Conservation (phyloP, 2,113 vertebrate genomes). For the Macrotus californicus region DNA sequence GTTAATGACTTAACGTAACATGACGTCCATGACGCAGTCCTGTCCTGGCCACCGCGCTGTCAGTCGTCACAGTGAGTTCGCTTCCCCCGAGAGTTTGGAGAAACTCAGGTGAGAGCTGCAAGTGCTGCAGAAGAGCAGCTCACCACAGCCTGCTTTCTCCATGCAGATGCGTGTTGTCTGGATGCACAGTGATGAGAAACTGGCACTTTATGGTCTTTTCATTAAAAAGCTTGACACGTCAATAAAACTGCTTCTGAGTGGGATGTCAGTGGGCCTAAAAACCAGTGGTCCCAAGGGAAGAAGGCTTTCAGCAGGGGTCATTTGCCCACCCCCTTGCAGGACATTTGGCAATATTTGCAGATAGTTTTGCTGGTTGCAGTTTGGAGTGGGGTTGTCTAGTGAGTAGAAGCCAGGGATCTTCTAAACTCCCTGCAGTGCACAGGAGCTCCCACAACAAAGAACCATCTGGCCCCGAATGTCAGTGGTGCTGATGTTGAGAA, state of each 20-base stretch:
- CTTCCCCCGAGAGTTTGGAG: conserved; percentile 83
- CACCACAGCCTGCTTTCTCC: conserved; percentile 87
- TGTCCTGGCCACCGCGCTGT: conserved; percentile 82
- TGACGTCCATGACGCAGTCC: conserved; percentile 38
- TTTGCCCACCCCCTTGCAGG: not conserved
- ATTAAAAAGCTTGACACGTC: conserved; percentile 93
- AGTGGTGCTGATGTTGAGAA: not conserved
- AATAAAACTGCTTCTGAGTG: not conserved
- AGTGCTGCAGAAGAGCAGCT: conserved; percentile 87
- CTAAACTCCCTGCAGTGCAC: fast-evolving
- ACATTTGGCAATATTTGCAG: not conserved
- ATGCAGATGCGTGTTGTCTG: conserved; percentile 97
- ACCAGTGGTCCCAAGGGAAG: not conserved
- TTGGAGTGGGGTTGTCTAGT: fast-evolving
- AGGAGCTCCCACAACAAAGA: not conserved
- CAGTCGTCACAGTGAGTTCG: conserved; percentile 80
- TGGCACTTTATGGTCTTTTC: conserved; percentile 99
- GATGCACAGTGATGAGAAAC: conserved; percentile 98
- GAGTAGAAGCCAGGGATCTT: not conserved
- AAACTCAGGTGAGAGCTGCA: conserved; percentile 92
- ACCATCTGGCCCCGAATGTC: no score
- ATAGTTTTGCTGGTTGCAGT: not conserved
- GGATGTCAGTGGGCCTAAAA: not conserved
- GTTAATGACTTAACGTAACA: not conserved
- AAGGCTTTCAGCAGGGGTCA: not conserved